A percentile compares a stretch with the other conserved stretches of the same genome.
phyloP scores from a whole-genome alignment of 2,888 invertebrate genomes.

The Nemotelus pantherinus region DNA sequence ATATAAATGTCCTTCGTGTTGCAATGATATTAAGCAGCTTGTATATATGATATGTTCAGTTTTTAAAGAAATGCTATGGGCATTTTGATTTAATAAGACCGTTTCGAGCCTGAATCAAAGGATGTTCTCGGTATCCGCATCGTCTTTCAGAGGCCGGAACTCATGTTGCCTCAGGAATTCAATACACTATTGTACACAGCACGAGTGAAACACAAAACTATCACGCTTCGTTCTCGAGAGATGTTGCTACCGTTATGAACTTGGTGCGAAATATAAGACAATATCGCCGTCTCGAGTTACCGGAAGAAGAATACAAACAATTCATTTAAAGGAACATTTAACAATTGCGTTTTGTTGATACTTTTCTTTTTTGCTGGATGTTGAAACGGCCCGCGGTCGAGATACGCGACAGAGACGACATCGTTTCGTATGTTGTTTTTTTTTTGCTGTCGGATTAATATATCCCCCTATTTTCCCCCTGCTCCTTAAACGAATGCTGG shows the following conservation, averaged over 20 bases:
- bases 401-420: constrained; percentile 42
- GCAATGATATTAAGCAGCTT: constrained; percentile 23
- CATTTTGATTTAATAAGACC: not conserved
- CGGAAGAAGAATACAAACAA: constrained; percentile 29
- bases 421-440: constrained; percentile 37
- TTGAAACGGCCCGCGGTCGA: constrained; percentile 2
- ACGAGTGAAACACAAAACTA: not conserved
- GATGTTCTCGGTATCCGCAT: too few relatives aligned
- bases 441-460: constrained; percentile 4
- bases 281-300: constrained; percentile 2
- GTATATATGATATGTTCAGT: constrained; percentile 27
- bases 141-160: too few relatives aligned
- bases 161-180: not conserved
- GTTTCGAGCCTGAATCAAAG: not conserved
- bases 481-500: not conserved
- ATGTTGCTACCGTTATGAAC: not conserved
- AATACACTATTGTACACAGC: not conserved
- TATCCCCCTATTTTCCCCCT: constrained; percentile 38
- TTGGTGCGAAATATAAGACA: constrained; percentile 5
- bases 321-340: constrained; percentile 26
- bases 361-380: constrained; percentile 25
- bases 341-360: constrained; percentile 32
- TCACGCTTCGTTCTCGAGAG: not conserved
- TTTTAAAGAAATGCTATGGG: not conserved
- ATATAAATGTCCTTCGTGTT: constrained; percentile 1